Evolutionary conservation across 2,113 vertebrate species (phyloP), one percentile per base, ranked within the genome.

Genomic region (Lagopus muta): DNA sequence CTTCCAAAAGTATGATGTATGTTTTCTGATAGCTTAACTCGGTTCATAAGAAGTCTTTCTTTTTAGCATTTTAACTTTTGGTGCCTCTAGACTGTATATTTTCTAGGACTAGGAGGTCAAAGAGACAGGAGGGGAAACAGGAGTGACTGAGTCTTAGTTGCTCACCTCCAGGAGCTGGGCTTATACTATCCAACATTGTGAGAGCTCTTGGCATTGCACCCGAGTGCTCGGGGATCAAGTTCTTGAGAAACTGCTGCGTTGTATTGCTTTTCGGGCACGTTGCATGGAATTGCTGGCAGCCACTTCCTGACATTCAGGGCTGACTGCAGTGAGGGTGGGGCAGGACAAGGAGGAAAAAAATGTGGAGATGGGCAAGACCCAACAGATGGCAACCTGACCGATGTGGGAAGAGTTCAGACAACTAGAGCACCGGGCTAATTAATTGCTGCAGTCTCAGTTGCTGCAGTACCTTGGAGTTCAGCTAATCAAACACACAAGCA

Each of bases 211-310:
- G 90, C 76, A 45, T 25, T 0, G 0, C 12, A 82, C 77, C 34
- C 36, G 10, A 67, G 61, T 19, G 13, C 76, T 81, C 43, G 45
- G 83, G 30, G 70, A 42, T 54, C 0, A 0, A 69, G 43, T 54
- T 78, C 79, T 89, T 80, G 75, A 83, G 89, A 88, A 92, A 89
- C 8, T 20, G 55, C 82, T 77, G 40, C 0, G 1, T 65, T 0
- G 1, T 32, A 76, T 32, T 75, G 86, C 62, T 86, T 69, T 81
- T 55, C 21, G 90, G 94, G 92, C 93, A 86, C 4, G 0, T 3
- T 91, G 95, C 85, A 76, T 88, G 73, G 65, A 48, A 91, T 75
- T 38, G 45, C 30, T 78, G 76, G 61, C 69, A 78, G 40, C 25
- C 57, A 80, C 88, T 80, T 69, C 77, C 52, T 0, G 4, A 34